phyloP scores from a whole-genome alignment of 2,797 vertebrate genomes.

The Spinibarbus caldwelli region DNA sequence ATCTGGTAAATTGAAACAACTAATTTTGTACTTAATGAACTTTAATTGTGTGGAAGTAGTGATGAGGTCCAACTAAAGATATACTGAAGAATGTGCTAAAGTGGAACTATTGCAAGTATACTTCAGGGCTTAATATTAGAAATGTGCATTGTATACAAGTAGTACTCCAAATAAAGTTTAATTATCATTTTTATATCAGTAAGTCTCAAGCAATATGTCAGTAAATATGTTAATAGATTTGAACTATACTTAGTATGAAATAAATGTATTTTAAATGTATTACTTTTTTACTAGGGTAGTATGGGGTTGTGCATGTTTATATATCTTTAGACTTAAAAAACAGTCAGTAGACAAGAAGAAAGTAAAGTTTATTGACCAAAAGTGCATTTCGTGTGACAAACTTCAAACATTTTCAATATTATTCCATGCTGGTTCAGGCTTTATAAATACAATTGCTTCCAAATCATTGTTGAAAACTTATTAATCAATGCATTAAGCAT shows the following conservation, averaged over 20 bases:
- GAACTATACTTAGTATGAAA: background rate
- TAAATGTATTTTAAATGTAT: background rate
- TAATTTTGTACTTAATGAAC: too few relatives aligned
- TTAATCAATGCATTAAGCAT: constrained; percentile 7
- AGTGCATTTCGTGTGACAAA: background rate
- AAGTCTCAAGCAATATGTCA: too few relatives aligned
- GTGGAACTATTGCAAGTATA: too few relatives aligned
- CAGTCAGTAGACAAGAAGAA: background rate
- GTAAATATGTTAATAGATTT: background rate
- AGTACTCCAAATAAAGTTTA: too few relatives aligned
- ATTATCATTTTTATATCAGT: too few relatives aligned
- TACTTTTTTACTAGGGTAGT: background rate
- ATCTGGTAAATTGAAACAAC: too few relatives aligned
- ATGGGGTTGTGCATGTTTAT: background rate
- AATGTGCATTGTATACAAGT: too few relatives aligned
- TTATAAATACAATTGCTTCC: background rate
- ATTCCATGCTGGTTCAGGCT: background rate
- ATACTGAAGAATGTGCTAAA: too few relatives aligned
- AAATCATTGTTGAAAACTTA: background rate
- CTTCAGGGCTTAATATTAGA: too few relatives aligned
- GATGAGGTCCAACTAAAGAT: too few relatives aligned
- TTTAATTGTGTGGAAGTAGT: too few relatives aligned
- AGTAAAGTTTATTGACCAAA: constrained; percentile 27
- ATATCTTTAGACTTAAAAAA: background rate
- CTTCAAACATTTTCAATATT: background rate